These are phyloP conservation scores for Polymixis flavicincta DNA, from an alignment of 2,888 invertebrate species.

Conservation along the genomic window DNA sequence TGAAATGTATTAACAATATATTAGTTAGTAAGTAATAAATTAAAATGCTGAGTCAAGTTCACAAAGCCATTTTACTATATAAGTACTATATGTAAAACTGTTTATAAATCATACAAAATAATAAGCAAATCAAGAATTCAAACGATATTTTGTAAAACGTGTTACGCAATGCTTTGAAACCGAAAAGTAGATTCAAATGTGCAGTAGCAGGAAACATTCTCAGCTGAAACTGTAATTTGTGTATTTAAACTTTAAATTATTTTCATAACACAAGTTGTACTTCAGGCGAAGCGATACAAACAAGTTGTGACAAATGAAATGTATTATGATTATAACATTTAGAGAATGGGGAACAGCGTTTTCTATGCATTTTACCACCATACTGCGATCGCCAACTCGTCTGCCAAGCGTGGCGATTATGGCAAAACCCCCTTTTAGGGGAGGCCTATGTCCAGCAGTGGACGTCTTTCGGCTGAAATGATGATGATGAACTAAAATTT, in stretches of 20 bases:
- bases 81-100: neutral
- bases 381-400: too few relatives aligned
- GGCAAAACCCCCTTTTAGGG: too few relatives aligned
- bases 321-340: constrained; percentile 15
- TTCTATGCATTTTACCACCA: too few relatives aligned
- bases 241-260: constrained; percentile 30
- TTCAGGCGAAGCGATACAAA: constrained; percentile 5
- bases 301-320: constrained; percentile 24
- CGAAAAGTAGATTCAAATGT: constrained; percentile 17
- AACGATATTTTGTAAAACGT: constrained; percentile 20
- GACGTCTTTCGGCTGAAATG: too few relatives aligned
- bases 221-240: constrained; percentile 21
- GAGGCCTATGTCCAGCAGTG: too few relatives aligned
- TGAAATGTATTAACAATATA: neutral
- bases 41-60: neutral
- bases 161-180: constrained; percentile 1
- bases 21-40: neutral
- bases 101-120: neutral
- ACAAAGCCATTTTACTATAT: neutral
- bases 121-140: constrained; percentile 8
- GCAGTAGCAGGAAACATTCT: constrained; percentile 6
- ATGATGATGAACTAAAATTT: too few relatives aligned
- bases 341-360: too few relatives aligned
- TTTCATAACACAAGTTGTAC: constrained; percentile 9
- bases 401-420: too few relatives aligned